Evolutionary conservation across 1,140 invertebrate species (phyloP).

Genomic region (Pygmarrhopalites habei): DNA sequence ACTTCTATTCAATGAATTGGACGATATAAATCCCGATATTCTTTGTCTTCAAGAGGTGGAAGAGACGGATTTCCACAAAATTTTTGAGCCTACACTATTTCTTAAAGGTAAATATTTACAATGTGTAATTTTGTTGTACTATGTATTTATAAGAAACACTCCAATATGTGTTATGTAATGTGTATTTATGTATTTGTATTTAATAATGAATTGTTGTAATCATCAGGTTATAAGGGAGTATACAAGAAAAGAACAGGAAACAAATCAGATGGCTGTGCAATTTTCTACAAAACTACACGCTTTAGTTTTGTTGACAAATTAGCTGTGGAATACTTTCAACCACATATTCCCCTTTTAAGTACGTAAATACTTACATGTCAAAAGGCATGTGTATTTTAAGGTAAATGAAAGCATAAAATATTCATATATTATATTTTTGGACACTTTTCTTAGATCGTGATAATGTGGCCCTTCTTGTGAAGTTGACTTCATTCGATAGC

Average conservation of each 20-base stretch:
- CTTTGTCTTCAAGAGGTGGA: conserved; percentile 83
- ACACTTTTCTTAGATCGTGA: conserved; percentile 79
- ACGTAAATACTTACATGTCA: too few relatives aligned
- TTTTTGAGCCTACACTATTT: conserved; percentile 49
- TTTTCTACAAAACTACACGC: conserved; percentile 60
- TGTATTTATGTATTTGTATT: too few relatives aligned
- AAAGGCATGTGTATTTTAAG: too few relatives aligned
- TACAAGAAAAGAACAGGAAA: conserved; percentile 67
- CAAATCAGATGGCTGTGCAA: conserved; percentile 73
- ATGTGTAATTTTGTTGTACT: too few relatives aligned
- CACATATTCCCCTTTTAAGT: conserved; percentile 47
- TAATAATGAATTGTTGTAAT: too few relatives aligned
- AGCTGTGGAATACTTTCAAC: conserved; percentile 55
- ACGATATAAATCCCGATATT: conserved; percentile 62
- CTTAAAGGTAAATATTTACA: conserved; percentile 45
- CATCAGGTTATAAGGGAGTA: conserved; percentile 57
- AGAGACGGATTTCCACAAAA: conserved; percentile 58
- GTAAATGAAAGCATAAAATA: too few relatives aligned
- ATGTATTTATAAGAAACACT: too few relatives aligned
- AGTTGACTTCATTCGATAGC: conserved; percentile 51
- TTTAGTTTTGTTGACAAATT: conserved; percentile 57
- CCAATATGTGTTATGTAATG: too few relatives aligned
- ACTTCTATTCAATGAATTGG: conserved; percentile 64
- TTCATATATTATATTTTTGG: too few relatives aligned
- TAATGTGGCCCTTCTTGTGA: conserved; percentile 76